Evolutionary conservation across 2,888 invertebrate species (phyloP).

Genomic region (Antheraea assamensis): DNA sequence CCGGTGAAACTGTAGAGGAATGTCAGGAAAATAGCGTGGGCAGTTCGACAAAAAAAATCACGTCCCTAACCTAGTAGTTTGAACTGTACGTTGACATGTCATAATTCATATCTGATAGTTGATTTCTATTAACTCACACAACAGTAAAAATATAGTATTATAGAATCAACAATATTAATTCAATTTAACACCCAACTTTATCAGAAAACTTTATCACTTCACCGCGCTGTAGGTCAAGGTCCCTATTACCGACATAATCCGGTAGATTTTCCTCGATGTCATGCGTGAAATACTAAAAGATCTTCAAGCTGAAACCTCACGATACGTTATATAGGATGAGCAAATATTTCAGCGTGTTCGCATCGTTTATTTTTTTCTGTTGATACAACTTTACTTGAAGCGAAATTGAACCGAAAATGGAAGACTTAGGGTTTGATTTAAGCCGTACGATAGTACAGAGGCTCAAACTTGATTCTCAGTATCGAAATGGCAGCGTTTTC

Average conservation of each 20-base stretch:
- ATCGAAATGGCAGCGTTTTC: constrained; percentile 12
- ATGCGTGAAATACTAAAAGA: constrained; percentile 14
- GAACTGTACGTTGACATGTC: no score
- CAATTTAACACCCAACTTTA: background rate
- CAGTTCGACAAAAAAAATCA: no score
- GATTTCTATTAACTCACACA: background rate
- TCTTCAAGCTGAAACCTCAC: constrained; percentile 8
- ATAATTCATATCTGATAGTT: no score
- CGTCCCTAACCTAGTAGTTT: no score
- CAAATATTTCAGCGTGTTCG: constrained; percentile 6
- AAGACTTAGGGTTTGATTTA: background rate
- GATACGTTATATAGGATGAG: constrained; percentile 8
- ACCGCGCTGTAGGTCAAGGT: constrained; percentile 3
- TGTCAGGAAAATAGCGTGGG: no score
- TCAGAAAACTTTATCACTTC: background rate
- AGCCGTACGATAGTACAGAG: background rate
- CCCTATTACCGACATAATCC: constrained; percentile 12
- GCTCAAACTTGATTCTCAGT: constrained; percentile 1
- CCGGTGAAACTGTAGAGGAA: no score
- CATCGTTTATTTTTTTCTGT: constrained; percentile 6
- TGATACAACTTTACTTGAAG: background rate
- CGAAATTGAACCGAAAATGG: background rate
- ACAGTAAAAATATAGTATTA: background rate
- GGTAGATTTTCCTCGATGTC: constrained; percentile 10
- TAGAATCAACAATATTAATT: background rate